Conservation (phyloP, 2,113 vertebrate species). For the Thymallus thymallus region DNA sequence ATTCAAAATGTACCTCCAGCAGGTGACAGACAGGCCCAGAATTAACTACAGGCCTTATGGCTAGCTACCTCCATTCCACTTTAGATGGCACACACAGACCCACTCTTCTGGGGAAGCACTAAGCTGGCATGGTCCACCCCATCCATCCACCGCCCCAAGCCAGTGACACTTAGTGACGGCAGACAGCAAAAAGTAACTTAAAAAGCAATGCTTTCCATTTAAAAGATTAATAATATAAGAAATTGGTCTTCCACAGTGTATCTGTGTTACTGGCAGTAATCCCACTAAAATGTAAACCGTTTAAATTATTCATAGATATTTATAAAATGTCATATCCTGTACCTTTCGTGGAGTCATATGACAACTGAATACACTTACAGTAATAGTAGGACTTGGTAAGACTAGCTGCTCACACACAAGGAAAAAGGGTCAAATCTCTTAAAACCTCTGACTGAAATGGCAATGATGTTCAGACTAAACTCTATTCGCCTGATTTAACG, state of each 20-base stretch:
- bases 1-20: not conserved
- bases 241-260: not conserved
- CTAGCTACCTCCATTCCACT: not conserved
- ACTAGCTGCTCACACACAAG: slow-evolving; percentile 1
- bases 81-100: not conserved
- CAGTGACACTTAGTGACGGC: not conserved
- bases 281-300: slow-evolving; percentile 16
- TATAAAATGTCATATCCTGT: slow-evolving; percentile 13
- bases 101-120: not conserved
- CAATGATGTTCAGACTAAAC: not conserved
- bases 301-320: slow-evolving; percentile 19
- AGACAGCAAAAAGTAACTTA: slow-evolving; percentile 10
- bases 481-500: not conserved
- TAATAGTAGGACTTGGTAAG: slow-evolving; percentile 9
- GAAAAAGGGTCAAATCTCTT: not conserved
- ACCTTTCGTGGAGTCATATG: slow-evolving; percentile 3
- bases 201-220: slow-evolving; percentile 11
- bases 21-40: not conserved
- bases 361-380: slow-evolving; percentile 4
- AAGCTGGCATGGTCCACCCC: not conserved
- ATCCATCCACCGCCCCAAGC: not conserved
- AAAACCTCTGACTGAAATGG: not conserved
- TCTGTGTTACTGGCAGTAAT: slow-evolving; percentile 13
- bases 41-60: not conserved
- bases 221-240: not conserved